These are phyloP conservation scores for Beroe ovata DNA, from an alignment of 37 sponge, comb jelly and placozoan genomes.

Conservation along the genomic window DNA sequence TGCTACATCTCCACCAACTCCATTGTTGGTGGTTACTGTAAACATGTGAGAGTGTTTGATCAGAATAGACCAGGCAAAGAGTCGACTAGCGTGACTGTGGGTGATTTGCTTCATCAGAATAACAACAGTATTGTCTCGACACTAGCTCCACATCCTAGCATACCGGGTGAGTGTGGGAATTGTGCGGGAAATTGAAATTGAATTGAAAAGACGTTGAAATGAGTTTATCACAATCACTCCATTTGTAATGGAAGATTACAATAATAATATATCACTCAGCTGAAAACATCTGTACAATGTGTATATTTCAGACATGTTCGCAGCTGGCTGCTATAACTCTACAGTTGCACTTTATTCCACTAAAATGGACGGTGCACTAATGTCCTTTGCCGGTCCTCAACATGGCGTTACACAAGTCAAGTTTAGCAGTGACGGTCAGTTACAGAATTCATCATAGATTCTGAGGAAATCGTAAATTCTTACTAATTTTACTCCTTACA, in stretches of 20 bases:
- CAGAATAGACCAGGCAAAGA: constrained; percentile 25
- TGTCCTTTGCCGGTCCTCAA: constrained; percentile 17
- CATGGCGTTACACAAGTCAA: constrained; percentile 33
- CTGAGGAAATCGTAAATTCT: background rate
- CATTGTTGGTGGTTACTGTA: constrained; percentile 41
- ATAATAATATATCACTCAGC: no score
- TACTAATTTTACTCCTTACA: no score
- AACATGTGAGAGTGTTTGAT: constrained; percentile 35
- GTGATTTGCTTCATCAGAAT: constrained; percentile 16
- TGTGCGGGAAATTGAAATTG: no score
- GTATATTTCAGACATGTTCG: constrained; percentile 16
- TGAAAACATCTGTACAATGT: no score
- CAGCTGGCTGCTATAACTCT: constrained; percentile 50
- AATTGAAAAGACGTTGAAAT: no score
- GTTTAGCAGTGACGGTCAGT: constrained; percentile 32
- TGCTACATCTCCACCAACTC: constrained; percentile 18
- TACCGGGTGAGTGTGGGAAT: background rate
- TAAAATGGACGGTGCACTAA: background rate
- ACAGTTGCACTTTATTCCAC: constrained; percentile 31
- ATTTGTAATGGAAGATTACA: no score
- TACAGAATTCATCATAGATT: background rate
- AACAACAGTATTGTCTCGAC: constrained; percentile 38
- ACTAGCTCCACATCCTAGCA: background rate
- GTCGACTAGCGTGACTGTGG: background rate
- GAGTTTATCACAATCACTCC: no score